These are phyloP conservation scores for Ranitomeya imitator DNA, from an alignment of 2,113 vertebrate species.

Conservation along the genomic window DNA sequence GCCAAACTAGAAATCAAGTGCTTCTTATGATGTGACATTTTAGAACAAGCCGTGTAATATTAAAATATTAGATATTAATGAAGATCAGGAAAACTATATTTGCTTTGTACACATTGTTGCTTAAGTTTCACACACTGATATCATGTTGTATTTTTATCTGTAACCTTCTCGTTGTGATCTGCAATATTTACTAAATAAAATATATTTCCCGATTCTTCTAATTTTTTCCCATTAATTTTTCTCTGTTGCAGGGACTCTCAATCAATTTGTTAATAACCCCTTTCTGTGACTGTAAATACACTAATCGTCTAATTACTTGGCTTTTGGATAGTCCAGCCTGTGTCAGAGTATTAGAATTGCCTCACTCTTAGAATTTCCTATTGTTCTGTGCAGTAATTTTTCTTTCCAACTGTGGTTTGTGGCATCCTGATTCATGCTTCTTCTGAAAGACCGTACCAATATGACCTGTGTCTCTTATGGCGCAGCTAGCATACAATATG, in stretches of 20 bases:
- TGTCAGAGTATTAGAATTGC: not conserved
- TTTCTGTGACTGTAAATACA: not conserved
- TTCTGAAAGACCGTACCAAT: no score
- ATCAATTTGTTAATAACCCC: not conserved
- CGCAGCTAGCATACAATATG: no score
- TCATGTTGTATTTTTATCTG: slow-evolving; percentile 7
- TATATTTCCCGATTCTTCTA: not conserved
- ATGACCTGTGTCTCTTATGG: no score
- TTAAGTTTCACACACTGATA: slow-evolving; percentile 1
- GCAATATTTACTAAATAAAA: slow-evolving; percentile 35
- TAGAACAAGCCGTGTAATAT: not conserved
- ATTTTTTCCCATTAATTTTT: not conserved
- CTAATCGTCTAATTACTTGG: not conserved
- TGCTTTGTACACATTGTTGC: slow-evolving; percentile 22
- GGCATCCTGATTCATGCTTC: not conserved
- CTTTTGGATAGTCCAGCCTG: not conserved
- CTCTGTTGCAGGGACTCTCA: not conserved
- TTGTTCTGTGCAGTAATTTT: no score
- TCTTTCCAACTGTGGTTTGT: not conserved
- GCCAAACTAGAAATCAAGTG: not conserved
- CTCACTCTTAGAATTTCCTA: no score
- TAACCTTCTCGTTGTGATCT: not conserved
- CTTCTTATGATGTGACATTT: not conserved
- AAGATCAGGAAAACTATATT: not conserved
- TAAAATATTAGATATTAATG: not conserved